A percentile compares a stretch with the other conserved stretches of the same genome.
These are phyloP conservation scores for Rafetus swinhoei DNA, from an alignment of 2,113 vertebrate genomes.

Conservation along the genomic window DNA sequence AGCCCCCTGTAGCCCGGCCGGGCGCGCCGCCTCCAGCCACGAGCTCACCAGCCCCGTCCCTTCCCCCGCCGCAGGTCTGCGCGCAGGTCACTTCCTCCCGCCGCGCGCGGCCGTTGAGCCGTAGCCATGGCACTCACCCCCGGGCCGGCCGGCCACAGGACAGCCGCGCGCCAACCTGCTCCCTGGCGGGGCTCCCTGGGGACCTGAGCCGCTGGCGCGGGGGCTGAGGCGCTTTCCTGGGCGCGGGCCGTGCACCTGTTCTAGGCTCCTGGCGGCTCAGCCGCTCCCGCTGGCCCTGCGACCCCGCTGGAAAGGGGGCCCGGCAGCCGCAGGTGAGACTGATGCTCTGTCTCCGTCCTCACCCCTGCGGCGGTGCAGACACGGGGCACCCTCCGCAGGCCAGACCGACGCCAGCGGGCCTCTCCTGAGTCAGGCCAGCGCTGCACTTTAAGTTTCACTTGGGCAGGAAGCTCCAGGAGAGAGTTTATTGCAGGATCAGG, in stretches of 20 bases:
- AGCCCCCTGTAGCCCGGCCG: background rate
- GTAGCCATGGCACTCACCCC: background rate
- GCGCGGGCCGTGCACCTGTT: background rate
- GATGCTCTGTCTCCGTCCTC: background rate
- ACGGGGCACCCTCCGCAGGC: background rate
- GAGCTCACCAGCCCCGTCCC: background rate
- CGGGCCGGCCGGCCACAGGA: fast-evolving
- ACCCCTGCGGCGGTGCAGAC: too few relatives aligned
- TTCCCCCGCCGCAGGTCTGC: too few relatives aligned
- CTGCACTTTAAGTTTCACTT: background rate
- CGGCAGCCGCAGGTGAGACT: background rate
- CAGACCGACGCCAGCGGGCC: background rate
- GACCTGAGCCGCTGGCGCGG: background rate
- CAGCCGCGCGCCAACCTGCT: background rate
- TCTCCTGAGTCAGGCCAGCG: background rate
- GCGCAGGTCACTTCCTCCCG: background rate
- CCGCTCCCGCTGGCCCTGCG: background rate
- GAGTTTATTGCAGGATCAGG: background rate
- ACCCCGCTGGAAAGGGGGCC: background rate
- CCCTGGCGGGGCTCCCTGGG: background rate
- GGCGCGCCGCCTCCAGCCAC: background rate
- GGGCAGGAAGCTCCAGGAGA: background rate
- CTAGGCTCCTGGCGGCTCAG: too few relatives aligned
- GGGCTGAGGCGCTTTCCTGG: too few relatives aligned
- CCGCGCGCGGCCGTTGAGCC: background rate